Base-by-base conservation (phyloP, 2,797 vertebrate genomes). In the Tadarida brasiliensis region DNA sequence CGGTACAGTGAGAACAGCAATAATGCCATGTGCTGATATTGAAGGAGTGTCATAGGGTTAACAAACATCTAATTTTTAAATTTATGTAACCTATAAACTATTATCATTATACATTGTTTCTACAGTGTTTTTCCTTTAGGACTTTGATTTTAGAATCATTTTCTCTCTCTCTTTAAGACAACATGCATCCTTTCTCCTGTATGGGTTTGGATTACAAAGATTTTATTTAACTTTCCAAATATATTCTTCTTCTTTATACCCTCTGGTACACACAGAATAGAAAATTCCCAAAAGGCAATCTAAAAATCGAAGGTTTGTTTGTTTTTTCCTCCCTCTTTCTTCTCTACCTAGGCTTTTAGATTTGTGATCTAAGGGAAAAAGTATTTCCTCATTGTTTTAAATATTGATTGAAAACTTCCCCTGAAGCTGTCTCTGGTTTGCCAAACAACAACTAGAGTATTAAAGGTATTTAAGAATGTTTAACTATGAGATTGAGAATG, bases 141-240 rank as follows among this genome's bases (percentile, higher is more conserved):
- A 70, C 10, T 78, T 84, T 80, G 59, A 70, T 82, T 87, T 93
- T 92, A 78, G 14, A 90, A 84, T 83, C 26, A 67, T 91, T 90
- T 91, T n/a, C n/a, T 91, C 81, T 87, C 35, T 94, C 51, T 91
- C 3, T 95, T 94, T 91, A 91, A 85, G 94, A 20, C 57, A 92
- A 56, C 35, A 59, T 65, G 57, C 19, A 47, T 92, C 61, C 28
- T 93, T 94, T 89, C 65, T 87, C 47, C 57, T 90, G 30, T n/a
- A 71, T 81, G 44, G 15, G n/a, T 94, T 92, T 91, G 65, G 68
- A 71, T 93, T 93, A 70, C 67, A 94, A 84, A 87, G 39, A 96
- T 35, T 49, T 91, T 89, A 91, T 51, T 94, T 93, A 93, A 77
- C 35, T 90, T 96, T 85, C 17, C 35, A 86, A 85, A 88, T 88